Base-by-base conservation (phyloP, 64 coral and sea anemone genomes). In the Porites australiensis region DNA sequence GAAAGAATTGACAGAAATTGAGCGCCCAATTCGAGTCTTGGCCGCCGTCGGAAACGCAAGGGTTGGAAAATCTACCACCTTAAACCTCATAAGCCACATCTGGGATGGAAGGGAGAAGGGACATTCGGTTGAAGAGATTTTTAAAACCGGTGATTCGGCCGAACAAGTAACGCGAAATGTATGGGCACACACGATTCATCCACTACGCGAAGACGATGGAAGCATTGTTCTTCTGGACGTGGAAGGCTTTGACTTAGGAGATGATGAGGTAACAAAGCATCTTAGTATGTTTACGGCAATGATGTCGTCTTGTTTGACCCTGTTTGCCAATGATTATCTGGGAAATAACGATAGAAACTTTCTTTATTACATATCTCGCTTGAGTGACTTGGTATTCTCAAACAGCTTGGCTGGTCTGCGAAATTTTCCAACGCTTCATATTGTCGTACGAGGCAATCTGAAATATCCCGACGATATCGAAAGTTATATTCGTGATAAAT, bases 261-360 rank as follows among this genome's bases (percentile, higher is more conserved):
- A 96, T 43, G 86, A 96, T 54, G 70, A 47, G 0, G 55, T 96
- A 12, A 96, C 95, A 3, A 86, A 89, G 21, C 90, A 93, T 19
- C 59, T 96, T 10, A 96, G 95, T 83, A 93, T 93, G 21, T 93
- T 96, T 64, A 93, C 95, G 8, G 86, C 87, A 13, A 9, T 96
- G 71, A 86, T 96, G 86, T 89, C 95, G 16, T 93, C 95, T 6
- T 70, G 70, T 3, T 83, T 90, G 69, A 65, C 20, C 46, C n/a
- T 93, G 2, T 96, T 96, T 58, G 77, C 71, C 2, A 16, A 15
- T 9, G 57, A 68, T 19, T 71, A 72, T 5, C 44, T 96, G 3
- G 83, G 62, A 50, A 96, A 90, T 16, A 55, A 77, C 18, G 86
- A 88, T 5, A 89, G 79, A 15, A 79, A 84, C 18, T 96, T 96